Conservation (phyloP, 2,797 vertebrate species). For the Rhinichthys osculus region DNA sequence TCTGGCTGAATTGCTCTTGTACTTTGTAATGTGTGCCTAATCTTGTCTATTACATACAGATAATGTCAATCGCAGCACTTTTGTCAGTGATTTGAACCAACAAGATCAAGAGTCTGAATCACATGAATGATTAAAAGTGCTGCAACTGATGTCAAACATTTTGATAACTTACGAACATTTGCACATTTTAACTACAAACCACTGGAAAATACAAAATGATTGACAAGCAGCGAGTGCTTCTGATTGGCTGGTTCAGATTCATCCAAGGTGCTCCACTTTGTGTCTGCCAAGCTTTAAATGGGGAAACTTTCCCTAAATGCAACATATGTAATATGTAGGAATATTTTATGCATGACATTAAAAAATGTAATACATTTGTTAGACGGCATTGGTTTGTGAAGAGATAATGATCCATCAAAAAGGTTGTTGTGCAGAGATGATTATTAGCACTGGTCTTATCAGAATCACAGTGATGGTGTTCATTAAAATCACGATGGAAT, state of each 20-base stretch:
- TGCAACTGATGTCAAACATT: constrained; percentile 11
- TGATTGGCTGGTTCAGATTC: constrained; percentile 2
- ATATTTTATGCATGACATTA: not conserved
- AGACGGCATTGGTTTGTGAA: not conserved
- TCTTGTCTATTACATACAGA: constrained; percentile 19
- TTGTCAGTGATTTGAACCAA: constrained; percentile 42
- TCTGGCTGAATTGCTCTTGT: constrained; percentile 60
- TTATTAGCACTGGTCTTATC: not conserved
- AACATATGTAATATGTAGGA: constrained; percentile 2
- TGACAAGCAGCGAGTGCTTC: not conserved
- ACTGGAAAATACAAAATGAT: not conserved
- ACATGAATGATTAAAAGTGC: constrained; percentile 72
- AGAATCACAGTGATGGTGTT: not conserved
- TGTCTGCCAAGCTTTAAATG: not conserved
- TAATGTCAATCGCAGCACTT: constrained; percentile 23
- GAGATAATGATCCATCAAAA: not conserved
- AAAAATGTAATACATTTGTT: not conserved
- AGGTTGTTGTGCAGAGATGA: not conserved
- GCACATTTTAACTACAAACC: not conserved
- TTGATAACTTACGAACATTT: not conserved
- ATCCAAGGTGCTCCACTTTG: not conserved
- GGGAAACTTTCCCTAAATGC: not conserved
- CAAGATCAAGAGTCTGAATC: constrained; percentile 53
- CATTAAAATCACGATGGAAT: not conserved
- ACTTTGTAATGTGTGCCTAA: constrained; percentile 68